A percentile compares a stretch with the other conserved stretches of the same genome.
Conservation (phyloP, 92 coral and sea anemone species). For the Anthopleura xanthogrammica region DNA sequence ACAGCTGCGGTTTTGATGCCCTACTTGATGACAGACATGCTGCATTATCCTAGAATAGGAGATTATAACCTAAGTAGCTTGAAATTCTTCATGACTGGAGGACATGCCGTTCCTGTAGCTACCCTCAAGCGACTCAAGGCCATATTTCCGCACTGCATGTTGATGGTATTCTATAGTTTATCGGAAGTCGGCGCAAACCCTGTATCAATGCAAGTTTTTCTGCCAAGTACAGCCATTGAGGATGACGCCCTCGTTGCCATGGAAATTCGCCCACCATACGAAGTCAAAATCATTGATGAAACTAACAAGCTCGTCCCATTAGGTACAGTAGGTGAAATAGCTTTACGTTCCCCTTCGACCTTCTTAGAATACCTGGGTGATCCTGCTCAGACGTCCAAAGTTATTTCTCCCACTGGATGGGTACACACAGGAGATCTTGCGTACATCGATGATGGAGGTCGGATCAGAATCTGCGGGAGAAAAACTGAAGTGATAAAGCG, state of each 20-base stretch:
- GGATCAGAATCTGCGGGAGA: slow-evolving; percentile 29
- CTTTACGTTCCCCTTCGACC: not conserved
- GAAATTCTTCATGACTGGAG: not conserved
- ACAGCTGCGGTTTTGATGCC: not conserved
- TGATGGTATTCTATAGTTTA: not conserved
- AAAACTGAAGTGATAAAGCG: slow-evolving; percentile 36
- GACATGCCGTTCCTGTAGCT: not conserved
- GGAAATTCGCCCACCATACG: not conserved
- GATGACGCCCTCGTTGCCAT: not conserved
- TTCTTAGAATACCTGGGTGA: slow-evolving; percentile 38
- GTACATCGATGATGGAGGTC: slow-evolving; percentile 30
- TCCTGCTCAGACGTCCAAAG: slow-evolving; percentile 27
- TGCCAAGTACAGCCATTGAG: not conserved
- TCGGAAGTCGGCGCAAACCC: not conserved
- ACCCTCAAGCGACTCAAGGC: not conserved
- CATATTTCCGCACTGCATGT: not conserved
- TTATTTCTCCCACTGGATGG: slow-evolving; percentile 38
- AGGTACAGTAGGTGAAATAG: not conserved
- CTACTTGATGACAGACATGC: not conserved
- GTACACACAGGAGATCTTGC: slow-evolving; percentile 39
- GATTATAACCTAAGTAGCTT: not conserved
- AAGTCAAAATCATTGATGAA: slow-evolving; percentile 1
- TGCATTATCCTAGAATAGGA: not conserved
- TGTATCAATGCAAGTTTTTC: not conserved
- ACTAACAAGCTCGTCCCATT: not conserved